A percentile compares a stretch with the other conserved stretches of the same genome.
These are phyloP conservation scores for Petrocephalus microphthalmus DNA, from an alignment of 2,113 vertebrate genomes.

Conservation along the genomic window DNA sequence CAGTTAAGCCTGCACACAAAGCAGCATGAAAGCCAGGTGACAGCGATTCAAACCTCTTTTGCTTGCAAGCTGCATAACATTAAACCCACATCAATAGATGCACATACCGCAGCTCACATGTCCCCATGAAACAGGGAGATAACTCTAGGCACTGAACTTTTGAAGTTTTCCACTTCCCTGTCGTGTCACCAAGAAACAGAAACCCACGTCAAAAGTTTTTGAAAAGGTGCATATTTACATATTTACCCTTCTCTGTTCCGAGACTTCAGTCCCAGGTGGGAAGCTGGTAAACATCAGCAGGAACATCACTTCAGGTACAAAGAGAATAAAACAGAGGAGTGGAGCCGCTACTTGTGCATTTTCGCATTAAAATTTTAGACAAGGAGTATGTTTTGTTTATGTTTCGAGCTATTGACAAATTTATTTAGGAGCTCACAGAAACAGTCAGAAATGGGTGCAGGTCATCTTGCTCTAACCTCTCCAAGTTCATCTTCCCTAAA, in stretches of 20 bases:
- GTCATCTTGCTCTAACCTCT: not conserved
- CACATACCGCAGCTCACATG: not conserved
- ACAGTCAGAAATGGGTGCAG: conserved; percentile 15
- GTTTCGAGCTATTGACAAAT: conserved; percentile 18
- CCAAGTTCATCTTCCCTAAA: not conserved
- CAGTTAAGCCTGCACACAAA: not conserved
- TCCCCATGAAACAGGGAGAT: not conserved
- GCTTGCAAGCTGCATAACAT: not conserved
- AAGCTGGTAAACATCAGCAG: not conserved
- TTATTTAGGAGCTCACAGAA: conserved; percentile 32
- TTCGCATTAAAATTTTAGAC: not conserved
- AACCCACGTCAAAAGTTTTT: not conserved
- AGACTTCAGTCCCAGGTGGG: not conserved
- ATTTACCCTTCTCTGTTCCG: not conserved
- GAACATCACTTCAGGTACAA: not conserved
- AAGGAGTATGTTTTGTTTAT: conserved; percentile 3
- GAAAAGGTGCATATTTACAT: conserved; percentile 7
- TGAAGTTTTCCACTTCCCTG: not conserved
- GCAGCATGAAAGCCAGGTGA: not conserved
- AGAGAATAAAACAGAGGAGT: not conserved
- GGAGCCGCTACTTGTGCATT: not conserved
- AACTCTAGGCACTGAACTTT: not conserved
- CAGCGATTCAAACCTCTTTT: not conserved
- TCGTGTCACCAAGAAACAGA: conserved; percentile 1
- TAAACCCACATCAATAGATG: conserved; percentile 4